phyloP scores from a whole-genome alignment of 2,888 invertebrate genomes.

The Cosmorhoe ocellata region DNA sequence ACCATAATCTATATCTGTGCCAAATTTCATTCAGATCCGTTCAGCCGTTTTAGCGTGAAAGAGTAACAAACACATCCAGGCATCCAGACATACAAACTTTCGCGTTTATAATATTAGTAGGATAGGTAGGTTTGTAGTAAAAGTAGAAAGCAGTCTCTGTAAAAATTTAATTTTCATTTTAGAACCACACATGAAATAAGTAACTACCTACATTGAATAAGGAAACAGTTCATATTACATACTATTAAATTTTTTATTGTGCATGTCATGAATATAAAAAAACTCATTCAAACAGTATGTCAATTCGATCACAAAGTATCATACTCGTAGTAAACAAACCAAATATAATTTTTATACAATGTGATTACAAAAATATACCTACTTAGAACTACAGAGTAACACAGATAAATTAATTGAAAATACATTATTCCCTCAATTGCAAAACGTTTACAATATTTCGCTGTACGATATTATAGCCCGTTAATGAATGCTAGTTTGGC shows the following conservation, averaged over 20 bases:
- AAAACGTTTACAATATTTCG: conserved; percentile 29
- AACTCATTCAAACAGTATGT: conserved; percentile 21
- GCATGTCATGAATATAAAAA: conserved; percentile 34
- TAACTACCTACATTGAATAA: too few species aligned
- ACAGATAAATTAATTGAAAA: conserved; percentile 63
- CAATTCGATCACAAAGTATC: conserved; percentile 10
- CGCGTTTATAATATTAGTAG: too few species aligned
- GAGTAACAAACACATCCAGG: too few species aligned
- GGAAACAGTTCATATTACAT: conserved; percentile 41
- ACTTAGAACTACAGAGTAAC: conserved; percentile 66
- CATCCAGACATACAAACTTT: too few species aligned
- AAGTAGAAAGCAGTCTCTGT: conserved; percentile 58
- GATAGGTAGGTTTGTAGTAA: conserved; percentile 14
- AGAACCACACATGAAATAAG: conserved; percentile 68
- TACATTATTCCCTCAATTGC: conserved; percentile 46
- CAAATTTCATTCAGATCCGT: too few species aligned
- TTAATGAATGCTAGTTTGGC: too few species aligned
- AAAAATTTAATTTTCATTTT: conserved; percentile 73
- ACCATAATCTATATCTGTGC: too few species aligned
- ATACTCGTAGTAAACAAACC: too few species aligned
- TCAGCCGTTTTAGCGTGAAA: too few species aligned
- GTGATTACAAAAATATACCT: conserved; percentile 77
- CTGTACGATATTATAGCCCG: too few species aligned
- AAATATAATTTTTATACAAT: conserved; percentile 20
- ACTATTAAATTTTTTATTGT: conserved; percentile 9